Evolutionary conservation across 2,797 vertebrate species (phyloP), one percentile per base, ranked within the genome.

Genomic region (Platyrinchus mystaceus): DNA sequence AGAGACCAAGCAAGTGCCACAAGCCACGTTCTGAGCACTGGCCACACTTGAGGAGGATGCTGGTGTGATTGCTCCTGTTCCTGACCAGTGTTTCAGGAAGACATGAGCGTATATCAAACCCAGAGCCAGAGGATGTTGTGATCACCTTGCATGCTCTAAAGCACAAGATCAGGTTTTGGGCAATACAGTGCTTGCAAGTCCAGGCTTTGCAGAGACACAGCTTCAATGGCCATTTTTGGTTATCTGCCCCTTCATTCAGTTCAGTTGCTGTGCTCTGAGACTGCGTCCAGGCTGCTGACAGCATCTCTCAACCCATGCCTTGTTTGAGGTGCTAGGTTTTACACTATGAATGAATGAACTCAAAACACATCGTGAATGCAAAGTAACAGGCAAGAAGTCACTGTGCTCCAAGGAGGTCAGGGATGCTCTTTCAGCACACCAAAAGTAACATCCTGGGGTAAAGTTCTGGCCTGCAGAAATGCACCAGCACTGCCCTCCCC

Each of bases 331-430:
- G 13, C 46, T 36, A 32, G 7, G 13, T 34, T 83, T 70, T 56
- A 37, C 5, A 3, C 17, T 30, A 7, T 6, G 10, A 41, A 32
- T 28, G 36, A 43, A 41, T 0, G 0, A 71, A 55, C 18, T 34
- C 24, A 5, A 5, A 69, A 43, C 30, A 46, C 21, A 34, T 5
- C 2, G 11, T 9, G 28, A 58, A n/a, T 2, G 2, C 21, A 44
- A 44, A 84, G 70, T 23, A n/a, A 32, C 37, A n/a, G 41, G 9
- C 49, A 66, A 55, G 50, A 93, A 52, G 14, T 24, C 23, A 24
- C 30, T 43, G 36, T 19, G 17, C 24, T 60, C 11, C 11, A 16
- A 34, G 58, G 21, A 59, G 15, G 15, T 43, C 56, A 52, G 49
- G 19, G 32, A 53, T 50, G 56, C 7, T 76, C 34, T 75, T 59